Percentiles rank a stretch among this genome's conserved stretches.
Evolutionary conservation across 2,888 invertebrate species (phyloP).

Genomic region (Drosophila rubida): DNA sequence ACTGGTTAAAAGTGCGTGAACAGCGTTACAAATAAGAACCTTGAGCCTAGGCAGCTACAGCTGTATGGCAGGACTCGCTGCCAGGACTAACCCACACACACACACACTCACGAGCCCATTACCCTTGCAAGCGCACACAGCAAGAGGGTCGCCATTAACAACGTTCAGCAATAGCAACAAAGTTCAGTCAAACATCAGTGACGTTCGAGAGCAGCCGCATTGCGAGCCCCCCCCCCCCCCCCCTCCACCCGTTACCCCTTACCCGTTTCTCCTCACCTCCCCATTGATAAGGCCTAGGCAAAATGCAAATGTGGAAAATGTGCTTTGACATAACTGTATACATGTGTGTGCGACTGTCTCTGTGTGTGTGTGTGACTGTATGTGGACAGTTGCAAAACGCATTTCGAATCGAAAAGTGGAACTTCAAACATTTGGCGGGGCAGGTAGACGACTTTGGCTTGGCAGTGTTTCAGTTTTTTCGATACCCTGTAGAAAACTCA

Average conservation of each 20-base stretch:
- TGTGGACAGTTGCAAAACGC: constrained; percentile 69
- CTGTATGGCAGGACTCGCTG: constrained; percentile 7
- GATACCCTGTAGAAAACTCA: constrained; percentile 16
- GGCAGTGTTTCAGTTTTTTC: constrained; percentile 26
- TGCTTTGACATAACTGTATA: constrained; percentile 66
- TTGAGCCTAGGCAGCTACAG: constrained; percentile 18
- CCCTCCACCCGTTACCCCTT: neutral
- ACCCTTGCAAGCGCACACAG: constrained; percentile 17
- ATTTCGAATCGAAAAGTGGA: constrained; percentile 78
- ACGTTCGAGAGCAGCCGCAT: constrained; percentile 49
- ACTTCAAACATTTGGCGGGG: constrained; percentile 71
- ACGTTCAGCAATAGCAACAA: constrained; percentile 66
- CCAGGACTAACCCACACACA: neutral
- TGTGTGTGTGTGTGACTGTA: constrained; percentile 9
- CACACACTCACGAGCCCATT: constrained; percentile 33
- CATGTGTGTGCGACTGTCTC: constrained; percentile 1
- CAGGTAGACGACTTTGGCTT: constrained; percentile 54
- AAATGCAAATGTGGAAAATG: constrained; percentile 74
- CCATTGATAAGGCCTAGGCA: constrained; percentile 43
- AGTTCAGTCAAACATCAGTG: constrained; percentile 74
- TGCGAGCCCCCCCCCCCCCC: constrained; percentile 4
- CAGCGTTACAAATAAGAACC: constrained; percentile 46
- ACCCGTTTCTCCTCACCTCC: too few species aligned
- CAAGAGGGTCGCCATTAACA: constrained; percentile 49
- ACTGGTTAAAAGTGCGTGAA: constrained; percentile 52